Evolutionary conservation across 2,888 invertebrate genomes (phyloP).

Genomic region (Hirtodrosophila histrioides): DNA sequence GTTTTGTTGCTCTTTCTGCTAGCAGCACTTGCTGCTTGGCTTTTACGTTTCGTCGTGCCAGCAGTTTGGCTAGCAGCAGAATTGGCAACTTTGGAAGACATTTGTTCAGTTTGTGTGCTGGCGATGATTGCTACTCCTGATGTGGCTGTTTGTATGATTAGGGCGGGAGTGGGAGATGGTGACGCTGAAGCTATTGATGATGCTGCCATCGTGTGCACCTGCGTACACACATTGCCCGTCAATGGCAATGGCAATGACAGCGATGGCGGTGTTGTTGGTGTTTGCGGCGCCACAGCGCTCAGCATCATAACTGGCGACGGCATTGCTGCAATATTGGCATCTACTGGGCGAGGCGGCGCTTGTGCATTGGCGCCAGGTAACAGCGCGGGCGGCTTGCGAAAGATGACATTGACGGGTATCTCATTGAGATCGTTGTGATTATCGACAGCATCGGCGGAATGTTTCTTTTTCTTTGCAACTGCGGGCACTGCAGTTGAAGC

Average conservation of each 20-base stretch:
- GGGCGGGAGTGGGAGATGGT: conserved; percentile 40
- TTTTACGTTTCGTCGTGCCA: conserved; percentile 52
- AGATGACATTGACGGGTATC: conserved; percentile 84
- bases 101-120: conserved; percentile 60
- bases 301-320: conserved; percentile 24
- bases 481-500: conserved; percentile 9
- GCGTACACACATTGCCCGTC: not conserved
- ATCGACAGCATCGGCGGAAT: conserved; percentile 76
- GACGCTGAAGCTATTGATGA: conserved; percentile 18
- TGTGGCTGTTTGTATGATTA: conserved; percentile 26
- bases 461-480: conserved; percentile 60
- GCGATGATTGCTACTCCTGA: conserved; percentile 1
- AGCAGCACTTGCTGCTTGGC: conserved; percentile 24
- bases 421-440: conserved; percentile 81
- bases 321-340: conserved; percentile 25
- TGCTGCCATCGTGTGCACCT: conserved; percentile 27
- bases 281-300: conserved; percentile 57
- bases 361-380: conserved; percentile 25
- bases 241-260: conserved; percentile 76
- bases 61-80: conserved; percentile 17
- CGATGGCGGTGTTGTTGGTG: conserved; percentile 40
- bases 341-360: conserved; percentile 25
- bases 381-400: conserved; percentile 71
- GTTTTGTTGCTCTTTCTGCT: conserved; percentile 48
- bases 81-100: conserved; percentile 76